Base-by-base conservation (phyloP, 2,113 vertebrate genomes). In the Polyodon spathula region DNA sequence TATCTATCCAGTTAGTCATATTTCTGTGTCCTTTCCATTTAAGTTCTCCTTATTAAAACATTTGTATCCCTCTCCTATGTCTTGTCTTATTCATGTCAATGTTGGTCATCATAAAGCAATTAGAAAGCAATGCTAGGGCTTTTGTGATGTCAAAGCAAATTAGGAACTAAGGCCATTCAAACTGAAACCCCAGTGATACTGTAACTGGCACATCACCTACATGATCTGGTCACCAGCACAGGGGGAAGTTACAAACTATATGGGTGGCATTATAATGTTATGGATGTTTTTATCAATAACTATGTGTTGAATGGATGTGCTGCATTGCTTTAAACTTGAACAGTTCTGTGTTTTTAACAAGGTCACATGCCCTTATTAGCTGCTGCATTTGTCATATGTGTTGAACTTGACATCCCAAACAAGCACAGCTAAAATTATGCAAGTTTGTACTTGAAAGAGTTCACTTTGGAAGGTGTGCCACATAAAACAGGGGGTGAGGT, bases 401-500 rank as follows among this genome's bases (percentile, higher is more conserved):
- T 27, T 27, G 27, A 27, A 27, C 27, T 27, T 27, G 27, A 27
- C 27, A n/a, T 27, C 27, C 27, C 27, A 27, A 27, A 27, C 27
- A 27, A 27, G 27, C 27, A 27, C 27, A 27, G 44, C 14, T 46
- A 46, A 14, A 3, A 14, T 46, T 14, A 61, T 54, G 64, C 59
- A 61, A 40, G 64, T 66, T 50, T 40, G 17, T 60, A 38, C 60
- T 53, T 15, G 60, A 59, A 62, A 46, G 37, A 40, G 15, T 40
- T 58, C 41, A 41, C 51, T 37, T 48, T 15, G 9, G 60, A 37
- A 62, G 55, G 44, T 60, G 42, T 56, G 16, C 57, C 54, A 54
- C 60, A 59, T 44, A 79, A 74, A 78, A 81, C 73, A 76, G 68
- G 70, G 67, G 75, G 74, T 67, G 79, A 79, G 78, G 74, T 79